Conservation (phyloP, 2,797 vertebrate genomes). For the Epinephelus malabaricus region DNA sequence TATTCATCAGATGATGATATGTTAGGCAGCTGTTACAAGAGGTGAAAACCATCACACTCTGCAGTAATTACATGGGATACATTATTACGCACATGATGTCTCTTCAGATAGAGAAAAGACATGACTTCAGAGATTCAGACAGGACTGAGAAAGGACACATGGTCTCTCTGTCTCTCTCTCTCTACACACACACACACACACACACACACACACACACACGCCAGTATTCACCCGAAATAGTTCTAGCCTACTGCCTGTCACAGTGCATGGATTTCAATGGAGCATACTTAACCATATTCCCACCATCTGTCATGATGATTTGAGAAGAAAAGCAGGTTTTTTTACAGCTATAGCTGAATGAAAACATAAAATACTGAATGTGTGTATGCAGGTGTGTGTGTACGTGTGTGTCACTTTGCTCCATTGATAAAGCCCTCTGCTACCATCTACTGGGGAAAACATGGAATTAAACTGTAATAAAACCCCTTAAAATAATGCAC, state of each 20-base stretch:
- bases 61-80: constrained; percentile 7
- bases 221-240: constrained; percentile 37
- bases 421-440: constrained; percentile 50
- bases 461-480: background rate
- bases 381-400: background rate
- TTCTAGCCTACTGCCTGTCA: constrained; percentile 66
- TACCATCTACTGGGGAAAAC: constrained; percentile 65
- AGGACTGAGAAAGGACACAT: background rate
- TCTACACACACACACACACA: constrained; percentile 2
- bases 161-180: background rate
- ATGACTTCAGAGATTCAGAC: background rate
- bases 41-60: background rate
- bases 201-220: constrained; percentile 11
- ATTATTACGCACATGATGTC: constrained; percentile 7
- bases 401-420: background rate
- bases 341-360: constrained; percentile 15
- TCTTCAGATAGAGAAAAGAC: constrained; percentile 13
- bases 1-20: background rate
- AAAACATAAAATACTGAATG: constrained; percentile 2
- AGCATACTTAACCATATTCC: constrained; percentile 62
- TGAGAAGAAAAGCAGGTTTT: constrained; percentile 46
- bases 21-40: background rate
- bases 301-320: constrained; percentile 66
- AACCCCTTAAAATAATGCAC: background rate
- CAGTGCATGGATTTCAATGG: constrained; percentile 71